Base-by-base conservation (phyloP, 2,797 vertebrate species). In the Cheirogaleus major region DNA sequence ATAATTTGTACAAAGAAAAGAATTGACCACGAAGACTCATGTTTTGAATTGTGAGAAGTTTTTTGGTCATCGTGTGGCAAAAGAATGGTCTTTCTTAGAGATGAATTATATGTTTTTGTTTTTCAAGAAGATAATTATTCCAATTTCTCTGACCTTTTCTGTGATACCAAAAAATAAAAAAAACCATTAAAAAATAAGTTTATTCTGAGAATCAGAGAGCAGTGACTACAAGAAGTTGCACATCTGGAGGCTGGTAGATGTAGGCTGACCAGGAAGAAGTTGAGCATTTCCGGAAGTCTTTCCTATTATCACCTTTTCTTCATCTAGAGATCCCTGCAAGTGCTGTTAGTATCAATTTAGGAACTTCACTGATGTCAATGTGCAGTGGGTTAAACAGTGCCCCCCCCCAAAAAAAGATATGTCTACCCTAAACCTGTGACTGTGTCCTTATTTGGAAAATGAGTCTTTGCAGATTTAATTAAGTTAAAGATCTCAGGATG, bases 121-220 rank as follows among this genome's bases (percentile, higher is more conserved):
- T 86, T 80, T 67, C 18, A 55, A 25, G 50, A 55, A 79, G 55
- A 65, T 1, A 52, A 75, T 1, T 59, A 70, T 85, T 95, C 48
- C 23, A 93, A 93, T 93, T 75, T 87, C 32, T 75, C 27, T 80
- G 52, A 73, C 22, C 10, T 86, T 73, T 95, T 87, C 30, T 94
- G 32, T 94, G 85, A 59, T 43, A 85, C 15, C 41, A 43, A 30
- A 5, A 75, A 6, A 35, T 93, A n/a, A 88, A 81, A 81, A 69
- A 4, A 70, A 7, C 41, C 94, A 27, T 80, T 93, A 57, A 82
- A 81, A 88, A 73, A 61, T 65, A 75, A 57, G 61, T 41, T 30
- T 57, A 79, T 25, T 91, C 38, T 89, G 43, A 67, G 63, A 67
- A 67, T 67, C 32, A 67, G n/a, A 67, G 12, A 67, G 63, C 7